These are phyloP conservation scores for Cassiopea andromeda DNA, from an alignment of 30 jellyfish, hydroid and myxozoan genomes.

Conservation along the genomic window DNA sequence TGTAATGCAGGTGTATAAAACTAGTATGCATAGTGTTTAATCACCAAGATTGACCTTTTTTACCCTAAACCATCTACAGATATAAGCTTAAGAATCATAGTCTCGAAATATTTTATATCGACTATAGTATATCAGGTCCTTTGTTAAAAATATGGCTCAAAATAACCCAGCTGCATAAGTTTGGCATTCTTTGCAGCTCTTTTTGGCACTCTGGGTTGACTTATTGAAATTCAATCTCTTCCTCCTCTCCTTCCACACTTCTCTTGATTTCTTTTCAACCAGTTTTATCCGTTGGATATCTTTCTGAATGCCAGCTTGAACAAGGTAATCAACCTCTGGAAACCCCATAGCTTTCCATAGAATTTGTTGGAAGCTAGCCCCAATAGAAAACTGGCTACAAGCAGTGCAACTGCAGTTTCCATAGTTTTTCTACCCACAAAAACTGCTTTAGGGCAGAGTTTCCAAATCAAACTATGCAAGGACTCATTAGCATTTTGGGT, in stretches of 20 bases:
- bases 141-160: not conserved
- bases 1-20: not conserved
- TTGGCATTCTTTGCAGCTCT: not conserved
- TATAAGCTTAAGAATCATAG: not conserved
- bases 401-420: slow-evolving; percentile 2
- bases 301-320: not conserved
- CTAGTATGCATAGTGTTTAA: not conserved
- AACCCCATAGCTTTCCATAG: not conserved
- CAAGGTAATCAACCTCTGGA: not conserved
- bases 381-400: not conserved
- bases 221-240: not conserved
- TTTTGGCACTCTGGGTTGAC: not conserved
- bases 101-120: not conserved
- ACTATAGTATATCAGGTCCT: not conserved
- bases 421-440: slow-evolving; percentile 13
- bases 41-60: not conserved
- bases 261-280: not conserved
- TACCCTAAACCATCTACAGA: not conserved
- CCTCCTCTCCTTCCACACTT: not conserved
- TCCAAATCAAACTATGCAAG: slow-evolving; percentile 21
- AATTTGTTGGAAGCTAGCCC: not conserved
- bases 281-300: not conserved
- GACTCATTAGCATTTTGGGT: slow-evolving; percentile 38
- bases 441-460: slow-evolving; percentile 26
- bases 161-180: not conserved